A percentile compares a stretch with the other conserved stretches of the same genome.
These are phyloP conservation scores for Cebus imitator DNA, from an alignment of 2,113 vertebrate species.

Conservation along the genomic window DNA sequence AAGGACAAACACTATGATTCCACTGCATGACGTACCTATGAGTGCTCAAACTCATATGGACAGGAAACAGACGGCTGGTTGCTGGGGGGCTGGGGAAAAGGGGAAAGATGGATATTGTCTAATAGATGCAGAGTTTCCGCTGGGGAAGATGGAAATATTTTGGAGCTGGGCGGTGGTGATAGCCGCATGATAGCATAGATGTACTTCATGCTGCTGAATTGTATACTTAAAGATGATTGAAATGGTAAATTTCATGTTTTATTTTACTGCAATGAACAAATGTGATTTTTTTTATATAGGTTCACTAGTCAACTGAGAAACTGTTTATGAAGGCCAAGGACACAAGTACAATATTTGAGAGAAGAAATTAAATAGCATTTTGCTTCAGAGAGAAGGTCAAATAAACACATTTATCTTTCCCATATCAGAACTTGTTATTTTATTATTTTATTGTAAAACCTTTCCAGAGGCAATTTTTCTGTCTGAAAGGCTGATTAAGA, in stretches of 20 bases:
- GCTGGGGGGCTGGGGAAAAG: too few relatives aligned
- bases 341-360: background rate
- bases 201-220: background rate
- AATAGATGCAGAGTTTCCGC: background rate
- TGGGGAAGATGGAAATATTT: background rate
- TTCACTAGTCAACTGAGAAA: background rate
- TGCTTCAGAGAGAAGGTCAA: background rate
- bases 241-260: background rate
- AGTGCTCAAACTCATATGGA: background rate
- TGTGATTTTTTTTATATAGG: background rate
- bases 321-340: background rate
- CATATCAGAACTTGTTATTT: background rate
- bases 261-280: background rate
- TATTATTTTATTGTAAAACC: constrained; percentile 48
- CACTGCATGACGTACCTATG: background rate
- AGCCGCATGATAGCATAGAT: background rate
- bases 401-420: constrained; percentile 2
- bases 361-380: background rate
- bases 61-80: background rate
- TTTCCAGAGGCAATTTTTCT: background rate
- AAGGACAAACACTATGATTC: background rate
- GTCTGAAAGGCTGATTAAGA: background rate
- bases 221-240: background rate
- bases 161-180: background rate
- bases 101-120: background rate